Evolutionary conservation across 2,113 vertebrate species (phyloP), one percentile per base, ranked within the genome.

Genomic region (Pterocles gutturalis): DNA sequence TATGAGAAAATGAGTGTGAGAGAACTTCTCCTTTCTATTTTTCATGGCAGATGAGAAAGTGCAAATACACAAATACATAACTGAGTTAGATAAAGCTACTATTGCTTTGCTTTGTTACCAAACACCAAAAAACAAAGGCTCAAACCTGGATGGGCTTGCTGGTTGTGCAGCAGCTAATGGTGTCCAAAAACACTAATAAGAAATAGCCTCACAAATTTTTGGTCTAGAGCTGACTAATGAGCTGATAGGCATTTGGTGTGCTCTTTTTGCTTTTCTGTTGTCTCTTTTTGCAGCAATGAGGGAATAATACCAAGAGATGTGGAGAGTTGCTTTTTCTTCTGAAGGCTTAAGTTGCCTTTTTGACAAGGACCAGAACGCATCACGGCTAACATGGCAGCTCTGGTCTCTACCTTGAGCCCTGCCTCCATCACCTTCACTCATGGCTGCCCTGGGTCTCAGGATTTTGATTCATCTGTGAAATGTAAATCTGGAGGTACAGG

Each of bases 381-480:
- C 11, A 19, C 1, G 7, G 10, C 36, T 49, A 20, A 51, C 1
- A 1, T 0, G 2, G 33, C 2, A 4, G 43, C 38, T 45, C 8
- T 43, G 61, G n/a, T 38, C 48, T 89, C 51, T 87, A 33, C 34
- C 83, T 80, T 3, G 1, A 92, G 43, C 13, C 17, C 41, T 61
- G 38, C 28, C 58, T 87, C 38, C 15, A 3, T 14, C 5, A 2
- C 28, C 33, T 13, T 79, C 17, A 53, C 25, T 41, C 4, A 2
- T 62, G 55, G 38, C 65, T 90, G 65, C 34, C 13, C 26, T 45
- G 48, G 20, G 22, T 55, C 16, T 43, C 31, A 49, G 31, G 18
- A 9, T 58, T 81, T 87, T 58, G 60, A 11, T 46, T 91, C 58
- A 5, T 51, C 53, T 26, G 33, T 70, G 38, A 11, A n/a, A 43